Evolutionary conservation across 2,113 vertebrate genomes (phyloP), one percentile per base, ranked within the genome.

Genomic region (Paracanthobrama guichenoti): DNA sequence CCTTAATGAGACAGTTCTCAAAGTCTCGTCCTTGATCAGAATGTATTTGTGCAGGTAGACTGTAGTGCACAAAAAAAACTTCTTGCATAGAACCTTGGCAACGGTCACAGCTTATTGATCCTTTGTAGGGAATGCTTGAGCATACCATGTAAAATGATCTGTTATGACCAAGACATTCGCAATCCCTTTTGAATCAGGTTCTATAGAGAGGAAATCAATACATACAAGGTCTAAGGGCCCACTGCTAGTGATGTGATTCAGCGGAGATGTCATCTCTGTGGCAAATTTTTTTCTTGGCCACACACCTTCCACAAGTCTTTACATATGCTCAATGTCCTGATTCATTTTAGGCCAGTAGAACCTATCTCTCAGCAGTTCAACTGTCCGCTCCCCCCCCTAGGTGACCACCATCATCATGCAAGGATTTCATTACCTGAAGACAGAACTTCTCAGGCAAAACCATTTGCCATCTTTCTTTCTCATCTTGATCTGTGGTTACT

Each of bases 331-430:
- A 11, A 48, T 31, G 0, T 77, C 42, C 0, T 3, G 2, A 4
- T 2, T 35, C 73, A 84, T 77, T 16, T 26, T 35, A 1, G 73
- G 59, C 82, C 73, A 66, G 35, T 76, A 84, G 9, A 84, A 75
- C 11, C 57, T 31, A 14, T 48, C n/a, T 11, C 67, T 26, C 1
- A 67, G 9, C 1, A 76, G 73, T 26, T 84, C 73, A 9, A 16
- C 31, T 0, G 82, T 83, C 12, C 26, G 10, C 8, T 83, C 82
- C 10, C 75, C 75, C 39, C 74, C 53, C 82, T 6, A 74, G 13
- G 24, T 83, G 81, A 1, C 71, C 81, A 5, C 24, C 8, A 11
- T 64, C 60, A 28, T 64, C 24, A 26, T 64, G 60, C 8, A 64
- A 22, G 11, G 81, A 64, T 20, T 20, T 35, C 28, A 79, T 16